Conservation (phyloP, 2,113 vertebrate genomes). For the Synodontis membranacea region DNA sequence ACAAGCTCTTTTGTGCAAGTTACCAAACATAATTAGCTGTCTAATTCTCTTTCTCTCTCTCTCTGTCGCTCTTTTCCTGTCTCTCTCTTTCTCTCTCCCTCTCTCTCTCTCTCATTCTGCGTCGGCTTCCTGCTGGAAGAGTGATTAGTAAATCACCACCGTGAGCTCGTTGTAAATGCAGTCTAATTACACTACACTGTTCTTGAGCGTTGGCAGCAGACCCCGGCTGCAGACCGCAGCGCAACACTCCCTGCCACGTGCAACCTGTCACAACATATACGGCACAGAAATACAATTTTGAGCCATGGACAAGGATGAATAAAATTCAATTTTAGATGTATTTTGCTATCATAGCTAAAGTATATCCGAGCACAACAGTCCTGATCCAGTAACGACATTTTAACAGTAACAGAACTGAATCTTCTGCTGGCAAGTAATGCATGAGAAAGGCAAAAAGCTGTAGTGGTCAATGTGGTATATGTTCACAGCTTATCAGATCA, state of each 20-base stretch:
- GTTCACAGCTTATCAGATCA: not conserved
- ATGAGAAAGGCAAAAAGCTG: not conserved
- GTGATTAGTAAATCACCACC: constrained; percentile 49
- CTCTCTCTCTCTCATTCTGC: constrained; percentile 40
- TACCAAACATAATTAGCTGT: constrained; percentile 44
- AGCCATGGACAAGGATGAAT: not conserved
- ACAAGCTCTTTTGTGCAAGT: constrained; percentile 35
- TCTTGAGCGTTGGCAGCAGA: constrained; percentile 31
- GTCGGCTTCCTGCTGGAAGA: constrained; percentile 41
- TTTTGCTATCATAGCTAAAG: not conserved
- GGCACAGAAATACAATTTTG: not conserved
- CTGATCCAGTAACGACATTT: not conserved
- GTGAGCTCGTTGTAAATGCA: constrained; percentile 37
- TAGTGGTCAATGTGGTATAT: not conserved
- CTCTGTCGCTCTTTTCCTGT: not conserved
- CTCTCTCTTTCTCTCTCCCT: constrained; percentile 38
- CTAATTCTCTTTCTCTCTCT: constrained; percentile 43
- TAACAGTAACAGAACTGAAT: not conserved
- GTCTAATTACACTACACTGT: constrained; percentile 42
- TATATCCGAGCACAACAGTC: not conserved
- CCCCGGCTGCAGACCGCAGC: constrained; percentile 26
- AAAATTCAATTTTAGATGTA: not conserved
- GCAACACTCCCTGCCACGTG: not conserved
- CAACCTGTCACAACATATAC: constrained; percentile 8
- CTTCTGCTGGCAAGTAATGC: not conserved